Conservation (phyloP, 2,797 vertebrate genomes). For the Gymnothorax reevesii region DNA sequence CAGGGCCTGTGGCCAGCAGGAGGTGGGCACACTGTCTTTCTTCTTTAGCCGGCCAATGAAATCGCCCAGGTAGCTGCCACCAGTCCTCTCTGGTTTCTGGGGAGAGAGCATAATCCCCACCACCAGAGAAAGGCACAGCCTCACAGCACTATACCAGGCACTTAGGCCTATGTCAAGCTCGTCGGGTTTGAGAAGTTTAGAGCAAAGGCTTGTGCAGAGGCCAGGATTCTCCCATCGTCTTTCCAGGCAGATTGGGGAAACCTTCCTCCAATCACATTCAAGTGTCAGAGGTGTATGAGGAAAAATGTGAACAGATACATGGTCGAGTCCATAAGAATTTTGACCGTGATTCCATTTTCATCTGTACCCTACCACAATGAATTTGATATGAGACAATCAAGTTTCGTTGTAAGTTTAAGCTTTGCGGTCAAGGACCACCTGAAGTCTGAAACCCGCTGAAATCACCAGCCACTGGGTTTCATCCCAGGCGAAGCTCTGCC, state of each 20-base stretch:
- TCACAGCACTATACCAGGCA: constrained; percentile 58
- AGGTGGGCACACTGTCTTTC: constrained; percentile 41
- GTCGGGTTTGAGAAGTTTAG: constrained; percentile 51
- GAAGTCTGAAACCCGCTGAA: no score
- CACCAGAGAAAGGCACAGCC: constrained; percentile 65
- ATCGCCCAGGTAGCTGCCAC: constrained; percentile 49
- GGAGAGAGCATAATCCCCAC: constrained; percentile 56
- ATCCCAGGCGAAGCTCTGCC: no score
- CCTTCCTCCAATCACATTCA: no score
- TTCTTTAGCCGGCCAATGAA: constrained; percentile 47
- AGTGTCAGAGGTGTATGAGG: no score
- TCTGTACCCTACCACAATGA: no score
- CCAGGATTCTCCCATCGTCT: constrained; percentile 53
- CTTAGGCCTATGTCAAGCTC: constrained; percentile 48
- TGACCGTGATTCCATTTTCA: no score
- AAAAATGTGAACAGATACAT: no score
- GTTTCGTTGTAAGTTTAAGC: no score
- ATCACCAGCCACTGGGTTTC: no score
- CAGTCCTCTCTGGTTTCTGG: constrained; percentile 51
- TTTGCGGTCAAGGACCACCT: no score
- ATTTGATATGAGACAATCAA: no score
- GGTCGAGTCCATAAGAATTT: no score
- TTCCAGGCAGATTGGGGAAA: constrained; percentile 59
- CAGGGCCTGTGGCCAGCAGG: constrained; percentile 51
- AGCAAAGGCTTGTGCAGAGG: constrained; percentile 55